Percentiles rank a stretch among this genome's conserved stretches.
phyloP scores from a whole-genome alignment of 2,888 invertebrate genomes.

The Therioaphis trifolii region DNA sequence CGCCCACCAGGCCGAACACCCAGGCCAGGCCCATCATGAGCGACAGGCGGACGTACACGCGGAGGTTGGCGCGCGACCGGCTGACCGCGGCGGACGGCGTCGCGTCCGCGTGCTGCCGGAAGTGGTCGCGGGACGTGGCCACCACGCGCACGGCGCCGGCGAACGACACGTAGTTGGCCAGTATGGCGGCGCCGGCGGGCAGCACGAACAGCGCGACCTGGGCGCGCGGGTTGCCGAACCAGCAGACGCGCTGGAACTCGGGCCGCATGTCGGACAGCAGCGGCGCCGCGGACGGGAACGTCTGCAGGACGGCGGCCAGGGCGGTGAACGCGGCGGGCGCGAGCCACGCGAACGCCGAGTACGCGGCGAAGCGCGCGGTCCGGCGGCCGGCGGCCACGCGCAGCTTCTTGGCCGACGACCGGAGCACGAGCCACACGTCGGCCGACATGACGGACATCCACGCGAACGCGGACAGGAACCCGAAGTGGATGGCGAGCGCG shows the following conservation, averaged over 20 bases:
- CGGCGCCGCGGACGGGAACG: slow-evolving; percentile 60
- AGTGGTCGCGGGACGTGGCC: slow-evolving; percentile 69
- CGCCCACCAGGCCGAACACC: slow-evolving; percentile 70
- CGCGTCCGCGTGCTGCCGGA: slow-evolving; percentile 67
- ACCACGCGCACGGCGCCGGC: slow-evolving; percentile 68
- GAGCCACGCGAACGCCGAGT: slow-evolving; percentile 70
- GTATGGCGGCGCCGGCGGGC: slow-evolving; percentile 67
- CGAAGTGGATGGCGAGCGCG: slow-evolving; percentile 70
- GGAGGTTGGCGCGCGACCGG: slow-evolving; percentile 66
- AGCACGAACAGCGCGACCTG: slow-evolving; percentile 71
- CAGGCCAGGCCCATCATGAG: slow-evolving; percentile 71
- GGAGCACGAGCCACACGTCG: slow-evolving; percentile 70
- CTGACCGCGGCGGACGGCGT: slow-evolving; percentile 67
- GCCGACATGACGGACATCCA: slow-evolving; percentile 73
- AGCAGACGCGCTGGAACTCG: slow-evolving; percentile 70
- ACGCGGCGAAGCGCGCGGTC: slow-evolving; percentile 68
- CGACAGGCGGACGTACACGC: slow-evolving; percentile 70
- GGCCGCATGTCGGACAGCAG: slow-evolving; percentile 68
- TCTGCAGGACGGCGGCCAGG: slow-evolving; percentile 68
- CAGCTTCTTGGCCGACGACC: slow-evolving; percentile 70
- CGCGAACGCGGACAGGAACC: slow-evolving; percentile 71
- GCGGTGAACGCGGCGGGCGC: slow-evolving; percentile 69
- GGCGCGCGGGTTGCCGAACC: slow-evolving; percentile 70
- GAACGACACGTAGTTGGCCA: slow-evolving; percentile 66
- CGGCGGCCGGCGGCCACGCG: slow-evolving; percentile 69